These are phyloP conservation scores for Atta colombica DNA, from an alignment of 1,140 invertebrate genomes.

Conservation along the genomic window DNA sequence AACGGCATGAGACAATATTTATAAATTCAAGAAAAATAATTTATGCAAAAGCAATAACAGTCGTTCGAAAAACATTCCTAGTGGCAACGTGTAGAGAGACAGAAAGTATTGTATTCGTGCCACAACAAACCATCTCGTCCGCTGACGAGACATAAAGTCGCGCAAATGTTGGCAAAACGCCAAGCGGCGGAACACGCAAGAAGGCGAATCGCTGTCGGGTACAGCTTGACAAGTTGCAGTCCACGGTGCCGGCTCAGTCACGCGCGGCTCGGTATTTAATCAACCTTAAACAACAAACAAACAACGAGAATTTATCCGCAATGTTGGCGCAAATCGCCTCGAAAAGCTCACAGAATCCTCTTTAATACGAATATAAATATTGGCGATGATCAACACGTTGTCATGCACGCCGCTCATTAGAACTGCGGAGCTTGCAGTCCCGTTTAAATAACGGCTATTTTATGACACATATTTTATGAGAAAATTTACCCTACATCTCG, in stretches of 20 bases:
- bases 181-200: slow-evolving; percentile 13
- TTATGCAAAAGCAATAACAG: slow-evolving; percentile 21
- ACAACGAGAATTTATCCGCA: background rate
- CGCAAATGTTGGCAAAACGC: slow-evolving; percentile 39
- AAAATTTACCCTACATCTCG: slow-evolving; percentile 47
- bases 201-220: background rate
- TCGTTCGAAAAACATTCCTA: background rate
- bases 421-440: background rate
- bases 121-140: slow-evolving; percentile 1
- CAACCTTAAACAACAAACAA: slow-evolving; percentile 23
- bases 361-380: slow-evolving; percentile 52
- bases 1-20: slow-evolving; percentile 15
- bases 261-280: slow-evolving; percentile 9
- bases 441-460: slow-evolving; percentile 57
- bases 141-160: slow-evolving; percentile 33
- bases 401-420: slow-evolving; percentile 19
- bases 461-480: slow-evolving; percentile 41
- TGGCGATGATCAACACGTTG: slow-evolving; percentile 44
- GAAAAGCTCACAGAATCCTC: background rate
- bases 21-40: background rate
- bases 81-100: background rate
- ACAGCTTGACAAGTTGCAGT: background rate
- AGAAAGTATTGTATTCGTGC: slow-evolving; percentile 11
- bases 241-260: background rate
- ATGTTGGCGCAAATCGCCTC: slow-evolving; percentile 4